phyloP scores from a whole-genome alignment of 1,140 invertebrate species.

The Hyles vespertilio region DNA sequence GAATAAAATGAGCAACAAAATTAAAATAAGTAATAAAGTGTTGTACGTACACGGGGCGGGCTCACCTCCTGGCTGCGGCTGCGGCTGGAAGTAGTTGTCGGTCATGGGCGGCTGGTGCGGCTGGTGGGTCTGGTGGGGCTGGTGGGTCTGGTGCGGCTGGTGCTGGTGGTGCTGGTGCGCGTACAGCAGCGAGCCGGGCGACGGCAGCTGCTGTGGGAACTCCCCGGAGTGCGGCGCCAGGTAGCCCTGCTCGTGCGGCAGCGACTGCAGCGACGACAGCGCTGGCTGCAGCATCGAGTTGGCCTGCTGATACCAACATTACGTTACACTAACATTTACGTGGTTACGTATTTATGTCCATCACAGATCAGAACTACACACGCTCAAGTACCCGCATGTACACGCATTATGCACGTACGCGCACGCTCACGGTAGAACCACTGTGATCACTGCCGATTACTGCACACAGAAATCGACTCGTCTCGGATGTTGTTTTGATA shows the following conservation, averaged over 20 bases:
- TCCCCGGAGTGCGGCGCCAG: conserved; percentile 22
- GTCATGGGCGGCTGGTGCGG: conserved; percentile 9
- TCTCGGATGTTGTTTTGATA: too few relatives aligned
- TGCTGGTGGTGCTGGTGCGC: conserved; percentile 28
- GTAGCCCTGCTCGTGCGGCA: conserved; percentile 41
- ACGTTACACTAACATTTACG: neutral
- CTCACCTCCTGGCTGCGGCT: neutral
- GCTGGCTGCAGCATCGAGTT: conserved; percentile 35
- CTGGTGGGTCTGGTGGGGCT: conserved; percentile 30
- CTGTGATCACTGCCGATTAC: too few relatives aligned
- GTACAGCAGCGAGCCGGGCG: conserved; percentile 39
- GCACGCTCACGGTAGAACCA: too few relatives aligned
- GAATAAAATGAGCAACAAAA: neutral
- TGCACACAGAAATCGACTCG: too few relatives aligned
- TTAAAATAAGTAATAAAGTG: neutral
- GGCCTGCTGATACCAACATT: conserved; percentile 18
- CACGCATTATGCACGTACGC: too few relatives aligned
- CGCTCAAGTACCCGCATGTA: too few relatives aligned
- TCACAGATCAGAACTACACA: too few relatives aligned
- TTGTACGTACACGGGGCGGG: neutral
- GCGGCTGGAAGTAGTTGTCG: neutral
- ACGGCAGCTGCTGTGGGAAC: conserved; percentile 43
- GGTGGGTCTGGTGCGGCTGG: conserved; percentile 10
- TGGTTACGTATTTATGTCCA: too few relatives aligned
- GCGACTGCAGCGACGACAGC: conserved; percentile 21